These are phyloP conservation scores for Sinocyclocheilus maitianheensis DNA, from an alignment of 2,113 vertebrate species.

Conservation along the genomic window DNA sequence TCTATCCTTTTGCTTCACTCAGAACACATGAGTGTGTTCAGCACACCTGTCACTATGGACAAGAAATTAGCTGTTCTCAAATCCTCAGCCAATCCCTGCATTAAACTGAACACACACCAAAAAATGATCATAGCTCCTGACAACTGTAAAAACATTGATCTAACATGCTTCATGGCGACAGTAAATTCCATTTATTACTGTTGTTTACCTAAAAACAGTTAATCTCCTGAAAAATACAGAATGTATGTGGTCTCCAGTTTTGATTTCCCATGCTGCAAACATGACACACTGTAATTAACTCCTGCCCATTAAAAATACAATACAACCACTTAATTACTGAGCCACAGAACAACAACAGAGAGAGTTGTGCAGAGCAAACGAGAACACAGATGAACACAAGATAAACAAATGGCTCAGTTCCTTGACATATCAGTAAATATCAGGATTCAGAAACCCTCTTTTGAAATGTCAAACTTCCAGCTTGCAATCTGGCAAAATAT, in stretches of 20 bases:
- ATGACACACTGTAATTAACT: constrained; percentile 28
- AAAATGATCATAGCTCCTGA: background rate
- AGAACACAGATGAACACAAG: background rate
- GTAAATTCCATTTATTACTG: constrained; percentile 4
- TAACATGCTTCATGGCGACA: background rate
- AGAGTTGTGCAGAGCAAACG: background rate
- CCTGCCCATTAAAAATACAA: constrained; percentile 13
- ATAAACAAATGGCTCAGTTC: background rate
- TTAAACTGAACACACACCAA: constrained; percentile 14
- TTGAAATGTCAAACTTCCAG: background rate
- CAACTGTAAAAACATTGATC: constrained; percentile 2
- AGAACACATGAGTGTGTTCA: background rate
- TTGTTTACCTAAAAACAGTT: constrained; percentile 5
- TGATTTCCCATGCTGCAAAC: background rate
- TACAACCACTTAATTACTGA: constrained; percentile 26
- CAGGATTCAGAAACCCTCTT: background rate
- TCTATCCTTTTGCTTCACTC: background rate
- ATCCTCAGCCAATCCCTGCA: constrained; percentile 18
- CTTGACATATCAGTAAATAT: too few species aligned
- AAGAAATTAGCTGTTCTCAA: background rate
- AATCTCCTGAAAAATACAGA: background rate
- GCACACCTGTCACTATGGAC: too few species aligned
- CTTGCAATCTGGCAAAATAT: background rate
- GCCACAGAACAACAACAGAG: constrained; percentile 1
- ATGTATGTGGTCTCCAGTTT: background rate